Base-by-base conservation (phyloP, 1,140 invertebrate genomes). In the Cydia strobilella region DNA sequence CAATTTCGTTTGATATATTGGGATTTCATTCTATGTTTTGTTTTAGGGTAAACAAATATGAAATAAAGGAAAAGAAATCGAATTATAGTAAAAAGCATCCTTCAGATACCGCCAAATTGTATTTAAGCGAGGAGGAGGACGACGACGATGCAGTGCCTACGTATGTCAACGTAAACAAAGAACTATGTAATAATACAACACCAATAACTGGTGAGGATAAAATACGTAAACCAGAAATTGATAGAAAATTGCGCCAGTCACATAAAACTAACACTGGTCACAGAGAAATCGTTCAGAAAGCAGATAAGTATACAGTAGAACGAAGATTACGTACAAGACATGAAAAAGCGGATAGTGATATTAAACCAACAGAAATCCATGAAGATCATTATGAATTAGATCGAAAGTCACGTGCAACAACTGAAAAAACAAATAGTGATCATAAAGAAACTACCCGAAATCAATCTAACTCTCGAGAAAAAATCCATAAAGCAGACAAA, bases 111-210 rank as follows among this genome's bases (percentile, higher is more conserved):
- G 51, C 72, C 10, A 54, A 74, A 20, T 35, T 59, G 20, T 51
- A 74, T 62, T 48, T 72, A 42, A 45, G 42, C 23, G 71, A 72
- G 2, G 71, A 72, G 31, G 71, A 72, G 0, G 71, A 69, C 7
- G 31, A n/a, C 23, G 13, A 54, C 51, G 15, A 45, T 1, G 42
- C 35, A 1, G 35, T 35, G n/a, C 65, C 65, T 35, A 23, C 39
- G 13, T 72, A 72, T 27, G 71, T 72, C 42, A 72, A 72, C 45
- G 23, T 72, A 15, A 72, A 51, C 71, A 13, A 27, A 25, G 71
- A 42, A 18, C 27, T 69, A 39, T 25, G 27, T 18, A 18, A 69
- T 35, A 35, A 69, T 39, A n/a, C 15, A 9, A 69, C 20, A 23
- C 15, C 54, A 48, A 51, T 5, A 73, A 73, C 27, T 35, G n/a